phyloP scores from a whole-genome alignment of 1,140 invertebrate species.

The Saccostrea echinata region DNA sequence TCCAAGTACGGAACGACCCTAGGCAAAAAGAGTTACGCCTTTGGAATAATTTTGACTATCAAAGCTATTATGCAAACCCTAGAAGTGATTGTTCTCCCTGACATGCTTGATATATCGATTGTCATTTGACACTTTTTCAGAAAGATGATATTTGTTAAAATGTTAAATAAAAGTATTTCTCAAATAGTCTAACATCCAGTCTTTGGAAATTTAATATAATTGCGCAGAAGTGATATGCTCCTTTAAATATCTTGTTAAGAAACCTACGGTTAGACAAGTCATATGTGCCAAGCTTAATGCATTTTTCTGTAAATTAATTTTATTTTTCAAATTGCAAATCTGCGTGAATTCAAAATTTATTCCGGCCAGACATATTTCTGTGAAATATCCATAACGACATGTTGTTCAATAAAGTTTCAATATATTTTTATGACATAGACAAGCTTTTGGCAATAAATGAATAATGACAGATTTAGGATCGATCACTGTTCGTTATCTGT shows the following conservation, averaged over 20 bases:
- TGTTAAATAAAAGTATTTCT: not conserved
- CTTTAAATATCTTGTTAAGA: not conserved
- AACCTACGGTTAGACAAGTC: too few species aligned
- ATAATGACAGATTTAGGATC: too few species aligned
- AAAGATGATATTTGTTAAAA: not conserved
- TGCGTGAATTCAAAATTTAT: too few species aligned
- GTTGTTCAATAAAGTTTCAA: too few species aligned
- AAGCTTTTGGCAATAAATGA: too few species aligned
- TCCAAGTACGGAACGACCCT: not conserved
- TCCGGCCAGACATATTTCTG: too few species aligned
- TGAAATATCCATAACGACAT: too few species aligned
- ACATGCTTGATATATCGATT: not conserved
- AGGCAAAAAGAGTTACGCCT: not conserved
- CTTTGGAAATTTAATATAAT: not conserved
- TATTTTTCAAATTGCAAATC: too few species aligned
- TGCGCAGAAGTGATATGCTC: not conserved
- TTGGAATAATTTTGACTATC: conserved; percentile 1
- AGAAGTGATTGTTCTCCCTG: not conserved
- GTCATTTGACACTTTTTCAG: not conserved
- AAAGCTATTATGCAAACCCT: not conserved
- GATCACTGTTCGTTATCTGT: too few species aligned
- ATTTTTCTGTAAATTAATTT: too few species aligned
- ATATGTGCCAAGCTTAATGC: too few species aligned
- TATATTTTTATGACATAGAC: too few species aligned
- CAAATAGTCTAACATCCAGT: not conserved